Percentiles rank a stretch among this genome's conserved stretches.
These are phyloP conservation scores for Conus canariensis DNA, from an alignment of 2,888 invertebrate genomes.

Conservation along the genomic window DNA sequence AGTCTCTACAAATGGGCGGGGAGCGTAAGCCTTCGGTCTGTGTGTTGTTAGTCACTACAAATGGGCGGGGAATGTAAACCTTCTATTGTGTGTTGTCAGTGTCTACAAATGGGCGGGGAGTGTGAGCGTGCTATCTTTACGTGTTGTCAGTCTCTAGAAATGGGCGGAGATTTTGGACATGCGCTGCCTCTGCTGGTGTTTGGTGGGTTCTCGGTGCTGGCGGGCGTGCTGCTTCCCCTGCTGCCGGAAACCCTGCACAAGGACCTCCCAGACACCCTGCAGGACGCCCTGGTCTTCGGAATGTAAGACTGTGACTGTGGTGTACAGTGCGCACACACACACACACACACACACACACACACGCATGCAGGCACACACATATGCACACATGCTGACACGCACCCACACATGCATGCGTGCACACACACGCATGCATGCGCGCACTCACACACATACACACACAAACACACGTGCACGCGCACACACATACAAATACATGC, in stretches of 20 bases:
- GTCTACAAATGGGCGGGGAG: constrained; percentile 34
- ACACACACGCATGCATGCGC: no score
- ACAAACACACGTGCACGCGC: no score
- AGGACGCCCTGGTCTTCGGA: constrained; percentile 50
- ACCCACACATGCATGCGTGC: no score
- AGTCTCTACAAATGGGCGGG: no score
- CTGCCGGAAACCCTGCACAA: constrained; percentile 89
- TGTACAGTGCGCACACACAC: background rate
- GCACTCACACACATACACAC: no score
- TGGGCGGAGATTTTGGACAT: constrained; percentile 42
- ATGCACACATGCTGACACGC: no score
- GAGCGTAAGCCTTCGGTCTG: no score
- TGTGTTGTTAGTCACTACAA: no score
- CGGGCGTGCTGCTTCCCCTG: constrained; percentile 84
- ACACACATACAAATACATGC: no score
- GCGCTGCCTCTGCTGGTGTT: constrained; percentile 85
- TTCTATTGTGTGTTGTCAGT: background rate
- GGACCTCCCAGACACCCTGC: constrained; percentile 84
- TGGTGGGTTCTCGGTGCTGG: constrained; percentile 85
- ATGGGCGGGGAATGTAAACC: no score
- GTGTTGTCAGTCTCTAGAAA: background rate
- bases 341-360: constrained; percentile 18
- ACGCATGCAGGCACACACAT: background rate
- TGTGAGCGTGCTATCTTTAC: constrained; percentile 28
- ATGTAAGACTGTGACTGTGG: constrained; percentile 36